Evolutionary conservation across 2,888 invertebrate species (phyloP).

Genomic region (Trileptium ribeirensis): DNA sequence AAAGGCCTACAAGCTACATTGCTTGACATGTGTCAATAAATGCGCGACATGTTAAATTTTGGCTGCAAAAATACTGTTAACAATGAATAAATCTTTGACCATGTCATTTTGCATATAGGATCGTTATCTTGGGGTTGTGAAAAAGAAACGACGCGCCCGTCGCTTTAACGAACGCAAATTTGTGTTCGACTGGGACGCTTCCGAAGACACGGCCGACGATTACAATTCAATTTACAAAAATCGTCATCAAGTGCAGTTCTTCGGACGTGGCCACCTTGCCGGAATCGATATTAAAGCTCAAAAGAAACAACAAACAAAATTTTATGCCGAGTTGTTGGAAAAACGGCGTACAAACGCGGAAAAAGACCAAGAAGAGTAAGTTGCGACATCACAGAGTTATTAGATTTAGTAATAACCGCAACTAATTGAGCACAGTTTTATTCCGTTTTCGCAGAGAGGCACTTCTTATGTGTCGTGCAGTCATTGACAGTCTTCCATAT

Average conservation of each 20-base stretch:
- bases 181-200: slow-evolving; percentile 99
- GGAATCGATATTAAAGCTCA: slow-evolving; percentile 86
- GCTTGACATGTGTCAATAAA: too few relatives aligned
- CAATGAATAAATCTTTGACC: too few relatives aligned
- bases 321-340: slow-evolving; percentile 89
- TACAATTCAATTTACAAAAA: slow-evolving; percentile 95
- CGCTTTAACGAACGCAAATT: slow-evolving; percentile 95
- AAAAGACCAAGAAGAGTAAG: slow-evolving; percentile 82
- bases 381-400: too few relatives aligned
- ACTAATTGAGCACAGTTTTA: too few relatives aligned
- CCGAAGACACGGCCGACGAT: slow-evolving; percentile 94
- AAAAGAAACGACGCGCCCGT: slow-evolving; percentile 78
- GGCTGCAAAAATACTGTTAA: too few relatives aligned
- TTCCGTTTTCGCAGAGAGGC: too few relatives aligned
- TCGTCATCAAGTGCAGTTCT: slow-evolving; percentile 85
- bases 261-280: slow-evolving; percentile 91
- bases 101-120: too few relatives aligned
- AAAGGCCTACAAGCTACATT: too few relatives aligned
- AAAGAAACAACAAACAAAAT: slow-evolving; percentile 81
- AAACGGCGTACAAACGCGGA: slow-evolving; percentile 89
- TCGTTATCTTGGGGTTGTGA: slow-evolving; percentile 65
- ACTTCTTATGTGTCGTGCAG: too few relatives aligned
- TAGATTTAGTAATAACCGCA: too few relatives aligned
- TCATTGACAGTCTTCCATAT: too few relatives aligned
- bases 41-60: too few relatives aligned